A percentile compares a stretch with the other conserved stretches of the same genome.
Conservation (phyloP, 1,140 invertebrate genomes). For the Oreohelix idahoensis region DNA sequence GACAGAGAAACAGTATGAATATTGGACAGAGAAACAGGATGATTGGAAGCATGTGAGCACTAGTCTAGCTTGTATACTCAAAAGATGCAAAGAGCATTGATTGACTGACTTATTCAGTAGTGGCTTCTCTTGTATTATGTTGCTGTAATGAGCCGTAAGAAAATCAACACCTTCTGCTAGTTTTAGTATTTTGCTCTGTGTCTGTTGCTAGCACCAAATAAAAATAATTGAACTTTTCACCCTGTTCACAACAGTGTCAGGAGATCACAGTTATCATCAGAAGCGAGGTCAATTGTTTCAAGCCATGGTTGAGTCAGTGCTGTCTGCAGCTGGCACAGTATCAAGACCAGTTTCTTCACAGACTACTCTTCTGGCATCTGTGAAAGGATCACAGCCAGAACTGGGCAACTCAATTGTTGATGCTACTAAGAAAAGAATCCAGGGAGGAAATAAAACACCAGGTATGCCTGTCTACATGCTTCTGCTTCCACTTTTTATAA, state of each 20-base stretch:
- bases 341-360: background rate
- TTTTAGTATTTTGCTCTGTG: too few relatives aligned
- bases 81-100: too few relatives aligned
- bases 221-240: too few relatives aligned
- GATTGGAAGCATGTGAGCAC: too few relatives aligned
- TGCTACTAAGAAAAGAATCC: background rate
- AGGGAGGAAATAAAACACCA: background rate
- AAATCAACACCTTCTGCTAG: too few relatives aligned
- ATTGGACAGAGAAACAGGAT: too few relatives aligned
- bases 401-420: background rate
- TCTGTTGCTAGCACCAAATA: too few relatives aligned
- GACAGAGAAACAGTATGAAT: too few relatives aligned
- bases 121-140: too few relatives aligned
- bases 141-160: too few relatives aligned
- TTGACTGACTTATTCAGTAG: too few relatives aligned
- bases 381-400: background rate
- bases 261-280: conserved; percentile 12
- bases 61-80: too few relatives aligned
- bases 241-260: background rate
- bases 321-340: background rate
- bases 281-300: background rate
- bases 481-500: background rate
- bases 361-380: background rate
- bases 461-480: background rate
- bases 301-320: background rate